Percentiles rank a stretch among this genome's conserved stretches.
These are phyloP conservation scores for Pollenia angustigena DNA, from an alignment of 2,888 invertebrate genomes.

Conservation along the genomic window DNA sequence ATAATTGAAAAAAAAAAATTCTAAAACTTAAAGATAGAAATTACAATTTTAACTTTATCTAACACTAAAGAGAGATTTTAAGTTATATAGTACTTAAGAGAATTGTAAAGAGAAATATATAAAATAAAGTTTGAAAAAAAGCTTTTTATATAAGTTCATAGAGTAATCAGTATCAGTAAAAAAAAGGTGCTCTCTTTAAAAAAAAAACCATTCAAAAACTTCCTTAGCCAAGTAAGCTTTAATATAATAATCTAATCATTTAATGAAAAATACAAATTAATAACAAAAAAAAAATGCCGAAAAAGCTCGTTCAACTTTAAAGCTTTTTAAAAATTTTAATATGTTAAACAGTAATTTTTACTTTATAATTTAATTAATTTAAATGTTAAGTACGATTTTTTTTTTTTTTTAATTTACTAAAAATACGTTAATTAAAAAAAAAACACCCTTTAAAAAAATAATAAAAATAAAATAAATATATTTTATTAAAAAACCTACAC, in stretches of 20 bases:
- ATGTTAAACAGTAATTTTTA: conserved; percentile 34
- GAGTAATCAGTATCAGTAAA: conserved; percentile 7
- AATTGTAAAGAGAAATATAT: conserved; percentile 26
- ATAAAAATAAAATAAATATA: conserved; percentile 62
- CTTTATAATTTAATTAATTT: conserved; percentile 65
- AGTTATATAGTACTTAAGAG: conserved; percentile 52
- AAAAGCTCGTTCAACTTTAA: conserved; percentile 64
- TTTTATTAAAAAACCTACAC: conserved; percentile 46
- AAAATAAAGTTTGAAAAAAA: conserved; percentile 19
- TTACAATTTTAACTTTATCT: conserved; percentile 51
- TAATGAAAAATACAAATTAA: conserved; percentile 36
- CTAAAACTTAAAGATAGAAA: conserved; percentile 18
- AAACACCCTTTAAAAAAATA: conserved; percentile 41
- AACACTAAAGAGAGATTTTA: conserved; percentile 69
- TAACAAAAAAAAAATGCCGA: conserved; percentile 15
- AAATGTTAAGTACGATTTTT: conserved; percentile 60
- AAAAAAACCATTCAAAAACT: conserved; percentile 17
- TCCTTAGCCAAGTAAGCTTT: conserved; percentile 58
- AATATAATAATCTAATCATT: conserved; percentile 65
- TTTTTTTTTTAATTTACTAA: conserved; percentile 69
- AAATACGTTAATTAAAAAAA: conserved; percentile 59
- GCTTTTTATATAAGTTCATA: conserved; percentile 57
- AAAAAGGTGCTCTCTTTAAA: conserved; percentile 67
- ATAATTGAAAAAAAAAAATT: conserved; percentile 20
- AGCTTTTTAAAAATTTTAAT: conserved; percentile 53